These are phyloP conservation scores for Agonopterix alstromeriana DNA, from an alignment of 2,888 invertebrate genomes.

Conservation along the genomic window DNA sequence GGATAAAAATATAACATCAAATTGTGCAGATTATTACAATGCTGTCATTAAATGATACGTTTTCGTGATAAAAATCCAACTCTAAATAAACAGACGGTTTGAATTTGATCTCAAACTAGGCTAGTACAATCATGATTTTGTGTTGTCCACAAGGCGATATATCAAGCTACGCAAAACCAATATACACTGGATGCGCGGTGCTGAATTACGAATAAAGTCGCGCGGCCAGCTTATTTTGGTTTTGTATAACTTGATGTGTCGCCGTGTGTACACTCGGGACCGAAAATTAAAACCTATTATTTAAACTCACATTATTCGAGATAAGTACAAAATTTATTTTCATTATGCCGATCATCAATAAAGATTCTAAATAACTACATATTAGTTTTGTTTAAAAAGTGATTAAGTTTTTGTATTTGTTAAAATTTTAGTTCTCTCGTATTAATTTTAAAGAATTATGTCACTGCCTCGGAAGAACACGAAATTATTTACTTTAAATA, in stretches of 20 bases:
- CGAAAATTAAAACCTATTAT: conserved; percentile 19
- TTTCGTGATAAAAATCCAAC: too few species aligned
- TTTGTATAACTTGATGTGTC: too few species aligned
- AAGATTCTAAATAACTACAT: conserved; percentile 21
- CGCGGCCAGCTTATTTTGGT: too few species aligned
- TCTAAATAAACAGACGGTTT: background rate
- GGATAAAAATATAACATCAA: too few species aligned
- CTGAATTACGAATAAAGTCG: too few species aligned
- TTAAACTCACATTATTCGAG: conserved; percentile 23
- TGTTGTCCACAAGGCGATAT: too few species aligned
- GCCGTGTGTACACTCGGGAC: conserved; percentile 16
- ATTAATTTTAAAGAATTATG: conserved; percentile 15
- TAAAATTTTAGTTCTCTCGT: conserved; percentile 23
- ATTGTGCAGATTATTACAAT: too few species aligned
- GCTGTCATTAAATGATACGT: too few species aligned
- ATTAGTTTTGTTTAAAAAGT: conserved; percentile 19
- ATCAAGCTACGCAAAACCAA: too few species aligned
- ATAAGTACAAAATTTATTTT: conserved; percentile 27
- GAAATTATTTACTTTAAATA: conserved; percentile 33
- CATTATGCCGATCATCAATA: conserved; percentile 17
- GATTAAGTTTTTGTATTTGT: conserved; percentile 22
- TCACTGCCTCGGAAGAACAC: conserved; percentile 49
- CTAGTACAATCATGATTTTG: background rate
- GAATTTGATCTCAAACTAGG: background rate
- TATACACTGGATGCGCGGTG: too few species aligned